Conservation (phyloP, 2,797 vertebrate genomes). For the Pachyuromys duprasi region DNA sequence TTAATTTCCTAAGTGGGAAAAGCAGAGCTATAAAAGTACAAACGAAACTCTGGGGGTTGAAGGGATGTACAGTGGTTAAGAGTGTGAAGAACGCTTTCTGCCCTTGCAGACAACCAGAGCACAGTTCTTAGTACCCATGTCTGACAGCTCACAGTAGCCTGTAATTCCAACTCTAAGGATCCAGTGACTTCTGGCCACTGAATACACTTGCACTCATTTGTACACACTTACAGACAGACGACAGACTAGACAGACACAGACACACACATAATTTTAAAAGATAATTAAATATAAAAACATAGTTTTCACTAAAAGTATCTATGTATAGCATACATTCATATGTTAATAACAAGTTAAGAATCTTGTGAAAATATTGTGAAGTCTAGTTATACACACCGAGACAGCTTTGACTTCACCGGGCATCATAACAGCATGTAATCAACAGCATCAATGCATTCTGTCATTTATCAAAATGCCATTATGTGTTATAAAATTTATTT, state of each 20-base stretch:
- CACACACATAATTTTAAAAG: not conserved
- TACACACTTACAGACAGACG: too few relatives aligned
- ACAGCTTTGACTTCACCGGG: not conserved
- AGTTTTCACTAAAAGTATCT: not conserved
- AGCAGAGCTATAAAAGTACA: not conserved
- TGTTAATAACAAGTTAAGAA: not conserved
- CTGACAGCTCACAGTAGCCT: not conserved
- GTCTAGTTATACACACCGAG: not conserved
- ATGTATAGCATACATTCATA: not conserved
- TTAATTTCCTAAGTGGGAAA: constrained; percentile 23
- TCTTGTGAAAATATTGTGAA: not conserved
- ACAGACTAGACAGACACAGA: not conserved
- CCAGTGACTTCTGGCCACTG: not conserved
- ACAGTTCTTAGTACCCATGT: not conserved
- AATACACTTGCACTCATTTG: not conserved
- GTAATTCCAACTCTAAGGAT: not conserved
- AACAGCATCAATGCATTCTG: not conserved
- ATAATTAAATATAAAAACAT: not conserved
- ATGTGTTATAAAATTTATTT: not conserved
- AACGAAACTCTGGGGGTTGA: not conserved
- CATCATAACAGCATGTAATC: not conserved
- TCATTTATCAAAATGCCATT: not conserved
- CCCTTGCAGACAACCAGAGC: not conserved
- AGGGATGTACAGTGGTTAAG: not conserved
- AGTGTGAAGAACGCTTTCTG: not conserved